Evolutionary conservation across 2,797 vertebrate genomes (phyloP), one percentile per base, ranked within the genome.

Genomic region (Kryptolebias ocellatus): DNA sequence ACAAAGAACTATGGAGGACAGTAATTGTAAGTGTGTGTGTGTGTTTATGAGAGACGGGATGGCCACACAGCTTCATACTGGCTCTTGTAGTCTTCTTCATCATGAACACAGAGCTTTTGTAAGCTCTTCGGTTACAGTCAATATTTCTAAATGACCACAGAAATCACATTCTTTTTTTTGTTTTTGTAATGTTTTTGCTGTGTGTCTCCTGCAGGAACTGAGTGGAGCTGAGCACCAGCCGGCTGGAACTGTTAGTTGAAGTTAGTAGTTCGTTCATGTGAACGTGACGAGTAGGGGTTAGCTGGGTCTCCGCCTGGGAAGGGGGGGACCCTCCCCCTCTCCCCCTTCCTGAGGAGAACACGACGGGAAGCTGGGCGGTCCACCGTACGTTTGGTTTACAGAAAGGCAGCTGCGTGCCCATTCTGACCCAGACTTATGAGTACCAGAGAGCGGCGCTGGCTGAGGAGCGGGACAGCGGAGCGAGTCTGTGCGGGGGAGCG

Each of bases 231-330:
- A 84, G 86, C 89, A 79, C 83, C 89, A 90, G 88, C 84, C 67
- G 69, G 82, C 87, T 85, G 84, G 83, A 90, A 87, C 88, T 87
- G 90, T 91, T 90, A 90, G 89, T 90, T 70, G 86, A 79, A 84
- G 90, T 91, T 89, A 90, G 90, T 91, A 89, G 87, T 86, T 89
- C 46, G 77, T 90, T 79, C 74, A 60, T 53, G 74, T 89, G 83
- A 80, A 82, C 78, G 80, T 86, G 84, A 83, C 83, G 82, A 82
- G 81, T 70, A 81, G 72, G 20, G 84, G 80, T 87, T 86, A 87
- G 79, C 86, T 78, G 78, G 83, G 84, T 84, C 79, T 89, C 87
- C 85, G 87, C 77, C 70, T 65, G 69, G 70, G 79, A 18, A 3
- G 20, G 24, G 49, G 0, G 37, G 67, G 60, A 71, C 70, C 18